phyloP scores from a whole-genome alignment of 1,140 invertebrate genomes.

The Mya arenaria region DNA sequence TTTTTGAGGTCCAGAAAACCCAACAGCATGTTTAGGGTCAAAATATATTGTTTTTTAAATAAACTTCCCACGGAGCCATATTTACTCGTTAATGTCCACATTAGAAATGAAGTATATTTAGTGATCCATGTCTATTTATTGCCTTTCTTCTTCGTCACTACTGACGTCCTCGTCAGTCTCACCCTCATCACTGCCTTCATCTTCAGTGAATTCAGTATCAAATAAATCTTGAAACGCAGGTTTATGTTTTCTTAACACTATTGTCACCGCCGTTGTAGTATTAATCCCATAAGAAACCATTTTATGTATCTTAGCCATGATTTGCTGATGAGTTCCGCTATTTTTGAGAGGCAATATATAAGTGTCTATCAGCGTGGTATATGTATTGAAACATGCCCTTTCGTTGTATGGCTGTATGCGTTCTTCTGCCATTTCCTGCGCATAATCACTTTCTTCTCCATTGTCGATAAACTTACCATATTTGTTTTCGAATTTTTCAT shows the following conservation, averaged over 20 bases:
- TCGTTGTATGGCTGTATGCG: conserved; percentile 4
- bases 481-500: background rate
- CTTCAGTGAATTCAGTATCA: conserved; percentile 1
- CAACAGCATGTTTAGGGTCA: background rate
- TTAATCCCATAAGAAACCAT: background rate
- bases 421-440: conserved; percentile 13
- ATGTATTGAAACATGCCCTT: background rate
- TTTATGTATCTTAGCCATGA: background rate
- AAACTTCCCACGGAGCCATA: background rate
- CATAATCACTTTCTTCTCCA: conserved; percentile 3
- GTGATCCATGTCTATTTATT: background rate
- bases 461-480: background rate
- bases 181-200: background rate
- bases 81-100: background rate
- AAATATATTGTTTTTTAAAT: background rate
- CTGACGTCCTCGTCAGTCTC: background rate
- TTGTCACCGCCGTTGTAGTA: background rate
- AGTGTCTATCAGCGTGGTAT: background rate
- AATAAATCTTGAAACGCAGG: background rate
- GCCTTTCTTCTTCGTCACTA: background rate
- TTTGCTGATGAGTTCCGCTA: background rate
- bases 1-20: conserved; percentile 20
- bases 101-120: background rate
- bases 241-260: conserved; percentile 5
- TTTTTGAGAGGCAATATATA: background rate